Evolutionary conservation across 2,113 vertebrate genomes (phyloP).

Genomic region (Pelecanoides urinatrix): DNA sequence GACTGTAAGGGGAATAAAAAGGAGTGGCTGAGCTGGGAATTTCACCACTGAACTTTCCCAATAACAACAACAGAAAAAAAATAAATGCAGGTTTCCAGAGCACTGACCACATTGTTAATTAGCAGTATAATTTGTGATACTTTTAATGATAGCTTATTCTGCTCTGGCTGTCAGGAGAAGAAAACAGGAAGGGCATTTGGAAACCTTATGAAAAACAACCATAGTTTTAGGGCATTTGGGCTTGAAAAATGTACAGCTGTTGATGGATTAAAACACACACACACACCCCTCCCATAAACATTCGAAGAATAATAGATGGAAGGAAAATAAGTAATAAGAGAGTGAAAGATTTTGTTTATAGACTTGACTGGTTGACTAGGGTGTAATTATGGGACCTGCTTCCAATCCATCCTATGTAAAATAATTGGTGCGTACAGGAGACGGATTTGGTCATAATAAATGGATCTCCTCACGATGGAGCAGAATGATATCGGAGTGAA

Average conservation of each 20-base stretch:
- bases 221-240: slow-evolving; percentile 40
- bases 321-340: slow-evolving; percentile 60
- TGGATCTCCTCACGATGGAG: not conserved
- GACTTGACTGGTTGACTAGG: slow-evolving; percentile 46
- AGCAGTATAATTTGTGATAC: slow-evolving; percentile 51
- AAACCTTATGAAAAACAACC: slow-evolving; percentile 28
- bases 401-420: slow-evolving; percentile 65
- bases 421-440: slow-evolving; percentile 60
- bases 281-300: slow-evolving; percentile 6
- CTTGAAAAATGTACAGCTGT: slow-evolving; percentile 12
- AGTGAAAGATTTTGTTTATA: slow-evolving; percentile 66
- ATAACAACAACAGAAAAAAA: not conserved
- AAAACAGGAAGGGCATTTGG: slow-evolving; percentile 35
- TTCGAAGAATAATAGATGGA: slow-evolving; percentile 46
- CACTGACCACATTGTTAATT: slow-evolving; percentile 59
- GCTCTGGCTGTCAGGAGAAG: slow-evolving; percentile 23
- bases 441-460: slow-evolving; percentile 57
- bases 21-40: not conserved
- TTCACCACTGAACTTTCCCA: slow-evolving; percentile 12
- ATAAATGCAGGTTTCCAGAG: slow-evolving; percentile 8
- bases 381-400: slow-evolving; percentile 55
- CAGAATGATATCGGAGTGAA: slow-evolving; percentile 35
- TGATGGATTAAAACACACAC: slow-evolving; percentile 39
- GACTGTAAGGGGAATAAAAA: not conserved
- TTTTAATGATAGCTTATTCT: slow-evolving; percentile 39